Evolutionary conservation across 2,113 vertebrate genomes (phyloP).

Genomic region (Seriola aureovittata): DNA sequence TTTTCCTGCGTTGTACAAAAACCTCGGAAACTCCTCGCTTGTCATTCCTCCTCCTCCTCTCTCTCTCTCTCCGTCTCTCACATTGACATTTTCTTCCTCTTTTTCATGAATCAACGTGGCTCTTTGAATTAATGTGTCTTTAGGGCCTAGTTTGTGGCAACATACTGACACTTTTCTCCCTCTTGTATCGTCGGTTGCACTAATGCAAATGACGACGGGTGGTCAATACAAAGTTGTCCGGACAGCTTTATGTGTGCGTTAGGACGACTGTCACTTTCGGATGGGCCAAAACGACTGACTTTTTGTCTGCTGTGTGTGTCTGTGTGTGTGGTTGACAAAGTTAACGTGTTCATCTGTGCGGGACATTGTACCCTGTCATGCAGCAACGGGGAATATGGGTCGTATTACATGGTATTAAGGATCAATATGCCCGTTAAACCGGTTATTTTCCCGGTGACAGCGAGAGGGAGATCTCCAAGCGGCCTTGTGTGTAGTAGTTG

Average conservation of each 20-base stretch:
- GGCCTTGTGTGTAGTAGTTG: constrained; percentile 78
- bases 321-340: constrained; percentile 21
- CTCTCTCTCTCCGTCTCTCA: not conserved
- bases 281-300: constrained; percentile 21
- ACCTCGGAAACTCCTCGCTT: constrained; percentile 33
- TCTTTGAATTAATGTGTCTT: constrained; percentile 29
- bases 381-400: not conserved
- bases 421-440: constrained; percentile 40
- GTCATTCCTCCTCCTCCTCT: constrained; percentile 24
- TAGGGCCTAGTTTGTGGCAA: constrained; percentile 20
- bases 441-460: constrained; percentile 51
- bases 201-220: not conserved
- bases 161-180: constrained; percentile 52
- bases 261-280: constrained; percentile 58
- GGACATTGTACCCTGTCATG: constrained; percentile 5
- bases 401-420: constrained; percentile 47
- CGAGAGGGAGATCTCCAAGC: constrained; percentile 66
- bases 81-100: constrained; percentile 29
- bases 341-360: constrained; percentile 23
- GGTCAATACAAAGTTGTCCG: constrained; percentile 41
- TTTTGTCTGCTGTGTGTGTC: constrained; percentile 11
- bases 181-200: not conserved
- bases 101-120: constrained; percentile 52
- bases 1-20: constrained; percentile 1
- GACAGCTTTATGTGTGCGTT: constrained; percentile 5